phyloP scores from a whole-genome alignment of 1,140 invertebrate species.

The Drosophila ananassae region DNA sequence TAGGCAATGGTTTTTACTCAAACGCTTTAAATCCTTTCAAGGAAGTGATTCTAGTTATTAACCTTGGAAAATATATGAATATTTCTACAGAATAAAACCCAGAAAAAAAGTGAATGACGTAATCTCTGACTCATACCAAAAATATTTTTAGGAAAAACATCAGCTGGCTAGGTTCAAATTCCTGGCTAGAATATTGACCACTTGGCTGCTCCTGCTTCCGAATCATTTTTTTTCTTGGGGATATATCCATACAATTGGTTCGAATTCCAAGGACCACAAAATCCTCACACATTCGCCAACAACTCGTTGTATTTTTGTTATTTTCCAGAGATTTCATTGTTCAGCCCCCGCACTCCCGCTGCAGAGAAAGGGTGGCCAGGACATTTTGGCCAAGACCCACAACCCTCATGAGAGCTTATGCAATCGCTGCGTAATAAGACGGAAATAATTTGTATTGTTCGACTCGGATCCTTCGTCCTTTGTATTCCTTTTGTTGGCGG shows the following conservation, averaged over 20 bases:
- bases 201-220: conserved; percentile 18
- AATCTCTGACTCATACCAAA: conserved; percentile 33
- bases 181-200: conserved; percentile 43
- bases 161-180: conserved; percentile 18
- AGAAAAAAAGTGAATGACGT: conserved; percentile 68
- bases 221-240: not conserved
- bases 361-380: not conserved
- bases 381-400: not conserved
- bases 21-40: too few relatives aligned
- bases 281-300: conserved; percentile 9
- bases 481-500: conserved; percentile 14
- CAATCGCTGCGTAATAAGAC: conserved; percentile 77
- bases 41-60: too few relatives aligned
- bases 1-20: too few relatives aligned
- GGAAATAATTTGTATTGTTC: conserved; percentile 77
- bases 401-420: conserved; percentile 61
- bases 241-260: conserved; percentile 43
- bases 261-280: conserved; percentile 38
- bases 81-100: conserved; percentile 1
- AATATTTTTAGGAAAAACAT: conserved; percentile 34
- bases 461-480: conserved; percentile 12
- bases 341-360: not conserved
- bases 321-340: conserved; percentile 36
- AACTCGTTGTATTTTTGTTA: conserved; percentile 47
- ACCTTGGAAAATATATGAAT: not conserved